A percentile compares a stretch with the other conserved stretches of the same genome.
These are phyloP conservation scores for Dryas iulia DNA, from an alignment of 1,140 invertebrate genomes.

Conservation along the genomic window DNA sequence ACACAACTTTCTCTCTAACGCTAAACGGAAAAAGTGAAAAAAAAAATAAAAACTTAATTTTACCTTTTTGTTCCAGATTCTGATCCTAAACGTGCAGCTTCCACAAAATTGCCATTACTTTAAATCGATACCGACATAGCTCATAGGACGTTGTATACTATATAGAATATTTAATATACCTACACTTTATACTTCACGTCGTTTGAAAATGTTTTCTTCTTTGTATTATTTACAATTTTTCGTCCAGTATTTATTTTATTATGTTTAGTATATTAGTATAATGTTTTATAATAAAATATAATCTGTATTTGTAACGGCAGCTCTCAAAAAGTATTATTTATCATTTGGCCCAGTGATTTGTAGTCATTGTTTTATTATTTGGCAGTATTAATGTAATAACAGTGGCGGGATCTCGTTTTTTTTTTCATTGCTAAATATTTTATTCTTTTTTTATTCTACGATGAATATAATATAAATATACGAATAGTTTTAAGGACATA, in stretches of 20 bases:
- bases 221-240: conserved; percentile 29
- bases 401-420: conserved; percentile 66
- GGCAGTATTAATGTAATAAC: conserved; percentile 65
- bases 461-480: conserved; percentile 70
- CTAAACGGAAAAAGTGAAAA: too few relatives aligned
- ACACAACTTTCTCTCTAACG: too few relatives aligned
- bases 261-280: conserved; percentile 21
- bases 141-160: conserved; percentile 67
- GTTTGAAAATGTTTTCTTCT: conserved; percentile 14
- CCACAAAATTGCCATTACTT: conserved; percentile 68
- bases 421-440: conserved; percentile 59
- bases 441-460: conserved; percentile 48
- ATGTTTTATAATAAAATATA: background rate
- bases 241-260: conserved; percentile 59
- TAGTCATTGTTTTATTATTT: conserved; percentile 52
- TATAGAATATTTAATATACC: conserved; percentile 24
- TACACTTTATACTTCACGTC: conserved; percentile 2
- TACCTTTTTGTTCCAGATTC: conserved; percentile 44
- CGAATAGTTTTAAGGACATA: conserved; percentile 63
- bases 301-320: conserved; percentile 17
- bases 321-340: conserved; percentile 47
- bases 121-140: conserved; percentile 47
- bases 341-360: conserved; percentile 41
- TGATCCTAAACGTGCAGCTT: conserved; percentile 54
- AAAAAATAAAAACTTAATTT: background rate